Percentiles rank a stretch among this genome's conserved stretches.
These are phyloP conservation scores for Musca vetustissima DNA, from an alignment of 1,140 invertebrate genomes.

Conservation along the genomic window DNA sequence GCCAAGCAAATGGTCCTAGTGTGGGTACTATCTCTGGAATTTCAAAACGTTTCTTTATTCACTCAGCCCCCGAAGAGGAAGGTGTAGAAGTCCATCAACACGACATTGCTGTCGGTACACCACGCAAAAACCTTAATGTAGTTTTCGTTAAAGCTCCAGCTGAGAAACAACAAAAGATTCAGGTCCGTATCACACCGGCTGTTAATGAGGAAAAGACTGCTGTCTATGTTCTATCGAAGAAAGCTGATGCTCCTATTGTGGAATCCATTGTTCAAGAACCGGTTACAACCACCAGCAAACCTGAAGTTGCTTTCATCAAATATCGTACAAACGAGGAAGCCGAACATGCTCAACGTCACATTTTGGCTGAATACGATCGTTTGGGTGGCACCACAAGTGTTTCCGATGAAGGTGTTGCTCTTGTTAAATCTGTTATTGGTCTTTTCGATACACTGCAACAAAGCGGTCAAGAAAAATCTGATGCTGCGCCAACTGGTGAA, in stretches of 20 bases:
- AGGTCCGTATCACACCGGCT: slow-evolving; percentile 54
- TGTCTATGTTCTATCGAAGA: slow-evolving; percentile 82
- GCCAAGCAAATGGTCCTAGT: too few relatives aligned
- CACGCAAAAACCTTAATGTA: slow-evolving; percentile 78
- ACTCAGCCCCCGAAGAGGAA: slow-evolving; percentile 28
- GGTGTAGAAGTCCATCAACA: neutral
- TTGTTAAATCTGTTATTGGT: neutral
- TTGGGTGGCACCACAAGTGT: slow-evolving; percentile 15
- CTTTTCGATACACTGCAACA: neutral
- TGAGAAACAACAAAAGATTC: slow-evolving; percentile 63
- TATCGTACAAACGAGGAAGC: slow-evolving; percentile 64
- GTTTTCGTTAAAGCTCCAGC: slow-evolving; percentile 70
- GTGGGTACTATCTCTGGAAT: neutral
- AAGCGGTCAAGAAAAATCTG: neutral
- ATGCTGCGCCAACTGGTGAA: neutral
- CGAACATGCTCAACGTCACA: slow-evolving; percentile 21
- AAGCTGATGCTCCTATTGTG: slow-evolving; percentile 46
- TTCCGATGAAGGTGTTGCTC: slow-evolving; percentile 10
- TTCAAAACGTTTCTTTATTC: slow-evolving; percentile 27
- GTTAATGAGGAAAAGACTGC: slow-evolving; percentile 80
- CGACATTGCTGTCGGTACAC: slow-evolving; percentile 38
- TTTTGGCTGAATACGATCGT: slow-evolving; percentile 27
- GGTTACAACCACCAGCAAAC: slow-evolving; percentile 60
- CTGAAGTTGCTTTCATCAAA: slow-evolving; percentile 72
- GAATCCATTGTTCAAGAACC: slow-evolving; percentile 45